Evolutionary conservation across 1,140 invertebrate species (phyloP).

Genomic region (Thaumatotibia leucotreta): DNA sequence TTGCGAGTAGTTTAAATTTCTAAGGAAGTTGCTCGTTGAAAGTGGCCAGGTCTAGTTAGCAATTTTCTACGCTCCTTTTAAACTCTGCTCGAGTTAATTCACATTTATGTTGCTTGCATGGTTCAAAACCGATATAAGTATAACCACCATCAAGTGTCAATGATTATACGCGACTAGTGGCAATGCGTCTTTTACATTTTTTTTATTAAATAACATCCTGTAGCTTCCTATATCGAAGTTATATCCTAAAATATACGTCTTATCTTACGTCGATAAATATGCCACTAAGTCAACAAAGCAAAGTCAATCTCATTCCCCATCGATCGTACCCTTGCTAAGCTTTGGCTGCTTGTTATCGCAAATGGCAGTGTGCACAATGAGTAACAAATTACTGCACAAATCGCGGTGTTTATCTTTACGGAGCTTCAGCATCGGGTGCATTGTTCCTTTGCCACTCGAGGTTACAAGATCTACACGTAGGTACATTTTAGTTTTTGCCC

Average conservation of each 20-base stretch:
- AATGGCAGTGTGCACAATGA: constrained; percentile 22
- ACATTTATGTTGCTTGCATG: not conserved
- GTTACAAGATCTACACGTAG: not conserved
- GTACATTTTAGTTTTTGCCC: not conserved
- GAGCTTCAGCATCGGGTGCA: constrained; percentile 13
- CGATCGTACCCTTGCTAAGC: not conserved
- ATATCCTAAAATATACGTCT: not conserved
- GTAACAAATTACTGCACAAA: constrained; percentile 36
- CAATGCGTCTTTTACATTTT: too few relatives aligned
- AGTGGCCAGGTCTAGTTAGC: not conserved
- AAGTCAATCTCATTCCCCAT: not conserved
- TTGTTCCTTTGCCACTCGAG: constrained; percentile 17
- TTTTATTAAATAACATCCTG: too few relatives aligned
- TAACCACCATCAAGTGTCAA: too few relatives aligned
- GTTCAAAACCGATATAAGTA: not conserved
- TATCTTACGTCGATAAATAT: not conserved
- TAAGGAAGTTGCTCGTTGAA: not conserved
- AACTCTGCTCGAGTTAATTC: not conserved
- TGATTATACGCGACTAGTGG: too few relatives aligned
- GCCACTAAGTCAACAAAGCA: not conserved
- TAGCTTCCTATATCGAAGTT: not conserved
- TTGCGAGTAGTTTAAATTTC: not conserved
- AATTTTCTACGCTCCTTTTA: not conserved
- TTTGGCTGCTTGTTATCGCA: constrained; percentile 23
- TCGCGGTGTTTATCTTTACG: constrained; percentile 18